Percentiles rank a stretch among this genome's conserved stretches.
These are phyloP conservation scores for Merops nubicus DNA, from an alignment of 2,113 vertebrate genomes.

Conservation along the genomic window DNA sequence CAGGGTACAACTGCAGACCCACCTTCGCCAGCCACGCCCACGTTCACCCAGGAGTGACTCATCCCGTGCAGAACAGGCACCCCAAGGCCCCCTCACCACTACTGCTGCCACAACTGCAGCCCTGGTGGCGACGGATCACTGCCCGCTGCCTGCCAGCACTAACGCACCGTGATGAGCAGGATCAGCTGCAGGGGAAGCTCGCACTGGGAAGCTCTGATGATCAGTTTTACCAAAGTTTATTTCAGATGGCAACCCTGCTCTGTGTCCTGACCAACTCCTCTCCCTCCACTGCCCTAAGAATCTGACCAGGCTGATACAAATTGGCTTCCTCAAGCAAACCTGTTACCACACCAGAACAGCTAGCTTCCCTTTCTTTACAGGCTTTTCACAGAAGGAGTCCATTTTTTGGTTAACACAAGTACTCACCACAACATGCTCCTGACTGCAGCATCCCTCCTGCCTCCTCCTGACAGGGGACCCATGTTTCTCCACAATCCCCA, in stretches of 20 bases:
- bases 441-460: neutral
- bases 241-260: neutral
- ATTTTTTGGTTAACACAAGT: neutral
- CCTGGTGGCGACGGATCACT: neutral
- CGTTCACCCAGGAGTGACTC: neutral
- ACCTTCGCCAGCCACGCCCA: neutral
- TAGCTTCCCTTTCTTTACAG: neutral
- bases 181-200: neutral
- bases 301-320: neutral
- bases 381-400: neutral
- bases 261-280: neutral
- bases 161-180: neutral
- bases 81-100: neutral
- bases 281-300: neutral
- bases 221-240: neutral
- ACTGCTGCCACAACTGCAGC: neutral
- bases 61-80: slow-evolving; percentile 25
- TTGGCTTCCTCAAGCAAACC: neutral
- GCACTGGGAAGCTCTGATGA: neutral
- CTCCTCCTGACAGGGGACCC: neutral
- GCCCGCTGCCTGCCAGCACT: neutral
- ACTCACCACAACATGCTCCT: neutral
- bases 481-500: neutral
- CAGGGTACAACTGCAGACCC: neutral
- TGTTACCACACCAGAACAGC: neutral